Base-by-base conservation (phyloP, 2,797 vertebrate species). In the Lateolabrax maculatus region DNA sequence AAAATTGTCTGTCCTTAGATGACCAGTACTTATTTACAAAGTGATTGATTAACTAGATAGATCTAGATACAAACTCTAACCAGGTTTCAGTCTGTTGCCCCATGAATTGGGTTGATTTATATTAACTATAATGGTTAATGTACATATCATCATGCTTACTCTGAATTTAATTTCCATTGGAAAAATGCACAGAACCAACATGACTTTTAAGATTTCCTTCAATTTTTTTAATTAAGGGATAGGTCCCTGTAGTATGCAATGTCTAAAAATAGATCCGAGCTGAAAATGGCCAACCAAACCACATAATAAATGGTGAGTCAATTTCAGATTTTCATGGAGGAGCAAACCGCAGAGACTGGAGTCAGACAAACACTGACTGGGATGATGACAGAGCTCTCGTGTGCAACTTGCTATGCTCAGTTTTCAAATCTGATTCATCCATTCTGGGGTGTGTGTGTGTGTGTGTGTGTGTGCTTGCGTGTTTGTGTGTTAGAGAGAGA, bases 351-450 rank as follows among this genome's bases (percentile, higher is more conserved):
- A 83, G 63, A 81, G 55, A 75, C 69, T 41, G 37, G 44, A 84
- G 65, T 71, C 75, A 74, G 81, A 79, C 85, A 80, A 81, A 75
- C 71, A 85, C 27, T 48, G 52, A 56, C 68, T 71, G 68, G 63
- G 80, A 86, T 80, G 80, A 87, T 74, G 80, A 87, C 81, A 88
- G 82, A 79, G 64, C 67, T 81, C 58, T 85, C 76, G 73, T 81
- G 81, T 69, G 46, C 72, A 87, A 79, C 55, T 69, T 62, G 75
- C 71, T 84, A 71, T 56, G 43, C 58, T 71, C 58, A 67, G 72
- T 87, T 83, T 71, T 70, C 53, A 63, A 71, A 73, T 88, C 72
- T 84, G 80, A 89, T 77, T 91, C 77, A 87, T 87, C 36, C 73
- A 57, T 71, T 84, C 31, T 69, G 56, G 18, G 68, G 64, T 34